Conservation (phyloP, 2,797 vertebrate species). For the Meriones psammophilus region DNA sequence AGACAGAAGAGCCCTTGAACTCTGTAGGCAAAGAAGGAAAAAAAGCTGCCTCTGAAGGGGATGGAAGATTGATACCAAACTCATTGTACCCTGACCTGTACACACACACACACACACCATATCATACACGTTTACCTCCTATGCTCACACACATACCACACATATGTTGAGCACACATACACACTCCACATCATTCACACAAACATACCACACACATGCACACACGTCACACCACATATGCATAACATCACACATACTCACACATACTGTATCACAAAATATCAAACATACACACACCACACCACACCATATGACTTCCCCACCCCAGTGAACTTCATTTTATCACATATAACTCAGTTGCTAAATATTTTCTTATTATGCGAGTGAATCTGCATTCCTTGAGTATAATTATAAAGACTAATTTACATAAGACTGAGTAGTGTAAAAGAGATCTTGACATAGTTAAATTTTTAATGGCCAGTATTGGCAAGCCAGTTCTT, state of each 20-base stretch:
- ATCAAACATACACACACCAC: background rate
- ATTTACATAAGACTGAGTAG: conserved; percentile 59
- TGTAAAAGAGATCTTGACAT: conserved; percentile 27
- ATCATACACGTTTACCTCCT: too few species aligned
- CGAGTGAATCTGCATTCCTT: conserved; percentile 26
- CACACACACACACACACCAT: too few species aligned
- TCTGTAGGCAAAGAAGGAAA: background rate
- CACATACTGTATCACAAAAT: background rate
- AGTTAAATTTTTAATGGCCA: conserved; percentile 62
- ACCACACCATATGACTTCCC: background rate
- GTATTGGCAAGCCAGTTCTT: conserved; percentile 29
- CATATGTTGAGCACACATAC: background rate
- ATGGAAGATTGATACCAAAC: background rate
- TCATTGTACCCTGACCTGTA: background rate
- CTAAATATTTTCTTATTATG: background rate
- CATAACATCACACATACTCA: background rate
- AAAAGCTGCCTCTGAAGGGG: background rate
- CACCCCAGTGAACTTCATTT: background rate
- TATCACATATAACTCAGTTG: background rate
- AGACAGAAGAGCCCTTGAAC: background rate
- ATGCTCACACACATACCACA: background rate
- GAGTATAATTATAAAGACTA: conserved; percentile 56
- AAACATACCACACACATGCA: background rate
- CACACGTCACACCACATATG: too few species aligned
- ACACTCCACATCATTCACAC: background rate